Evolutionary conservation across 2,888 invertebrate species (phyloP).

Genomic region (Pantelozetes paolii): DNA sequence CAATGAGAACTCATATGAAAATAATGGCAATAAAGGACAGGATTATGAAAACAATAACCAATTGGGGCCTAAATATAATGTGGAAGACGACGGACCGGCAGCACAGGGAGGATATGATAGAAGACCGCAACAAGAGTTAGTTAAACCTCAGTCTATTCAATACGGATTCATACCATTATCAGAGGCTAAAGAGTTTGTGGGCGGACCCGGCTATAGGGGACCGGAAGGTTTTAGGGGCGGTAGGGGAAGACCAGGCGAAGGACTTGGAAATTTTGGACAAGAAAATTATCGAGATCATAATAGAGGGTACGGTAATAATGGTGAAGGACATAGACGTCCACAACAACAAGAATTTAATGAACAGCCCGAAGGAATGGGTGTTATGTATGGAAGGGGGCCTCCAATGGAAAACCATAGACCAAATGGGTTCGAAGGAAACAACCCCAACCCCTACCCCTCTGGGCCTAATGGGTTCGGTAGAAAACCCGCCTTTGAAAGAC

Average conservation of each 20-base stretch:
- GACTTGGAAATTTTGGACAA: not conserved
- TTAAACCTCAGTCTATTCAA: slow-evolving; percentile 16
- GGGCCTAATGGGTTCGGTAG: not conserved
- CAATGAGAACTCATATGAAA: not conserved
- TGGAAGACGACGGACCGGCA: not conserved
- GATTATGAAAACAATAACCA: not conserved
- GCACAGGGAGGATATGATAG: not conserved
- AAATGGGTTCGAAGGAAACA: not conserved
- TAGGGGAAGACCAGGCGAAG: not conserved
- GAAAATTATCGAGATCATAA: not conserved
- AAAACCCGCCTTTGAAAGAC: slow-evolving; percentile 2
- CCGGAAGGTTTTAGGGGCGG: not conserved
- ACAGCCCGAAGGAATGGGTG: not conserved
- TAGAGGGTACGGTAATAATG: not conserved
- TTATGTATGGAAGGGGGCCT: not conserved
- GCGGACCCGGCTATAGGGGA: not conserved
- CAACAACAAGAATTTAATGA: too few relatives aligned
- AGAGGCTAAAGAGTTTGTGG: not conserved
- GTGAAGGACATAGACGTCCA: not conserved
- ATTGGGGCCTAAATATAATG: slow-evolving; percentile 25
- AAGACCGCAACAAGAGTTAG: not conserved
- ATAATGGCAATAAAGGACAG: not conserved
- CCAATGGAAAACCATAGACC: not conserved
- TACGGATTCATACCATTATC: slow-evolving; percentile 17
- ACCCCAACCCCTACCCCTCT: not conserved